Evolutionary conservation across 2,888 invertebrate species (phyloP).

Genomic region (Sphecodes monilicornis): DNA sequence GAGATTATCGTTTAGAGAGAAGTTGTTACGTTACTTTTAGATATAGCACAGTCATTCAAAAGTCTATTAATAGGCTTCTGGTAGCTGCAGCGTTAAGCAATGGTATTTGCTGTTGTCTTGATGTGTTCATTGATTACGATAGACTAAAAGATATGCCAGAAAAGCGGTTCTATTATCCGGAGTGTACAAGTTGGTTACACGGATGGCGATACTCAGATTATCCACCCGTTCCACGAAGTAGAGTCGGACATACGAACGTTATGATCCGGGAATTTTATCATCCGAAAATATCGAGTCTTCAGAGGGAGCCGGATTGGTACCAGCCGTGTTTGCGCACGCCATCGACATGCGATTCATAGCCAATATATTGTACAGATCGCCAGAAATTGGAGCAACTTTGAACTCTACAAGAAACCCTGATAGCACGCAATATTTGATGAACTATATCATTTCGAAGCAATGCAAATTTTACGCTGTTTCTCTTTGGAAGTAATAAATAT

Average conservation of each 20-base stretch:
- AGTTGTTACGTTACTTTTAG: not conserved
- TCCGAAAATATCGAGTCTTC: slow-evolving; percentile 73
- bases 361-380: slow-evolving; percentile 4
- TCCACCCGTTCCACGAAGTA: slow-evolving; percentile 59
- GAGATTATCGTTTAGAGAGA: not conserved
- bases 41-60: not conserved
- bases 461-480: not conserved
- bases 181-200: slow-evolving; percentile 78
- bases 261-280: slow-evolving; percentile 75
- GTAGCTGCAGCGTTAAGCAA: not conserved
- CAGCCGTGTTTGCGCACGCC: slow-evolving; percentile 63
- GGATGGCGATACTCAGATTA: slow-evolving; percentile 79
- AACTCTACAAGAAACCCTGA: not conserved
- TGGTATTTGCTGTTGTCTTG: not conserved
- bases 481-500: not conserved
- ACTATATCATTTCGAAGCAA: not conserved
- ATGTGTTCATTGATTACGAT: slow-evolving; percentile 10
- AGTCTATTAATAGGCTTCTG: not conserved
- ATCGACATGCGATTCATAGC: slow-evolving; percentile 24
- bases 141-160: slow-evolving; percentile 78
- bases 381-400: not conserved
- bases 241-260: slow-evolving; percentile 68
- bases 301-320: slow-evolving; percentile 74
- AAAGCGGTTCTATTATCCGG: slow-evolving; percentile 78
- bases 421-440: not conserved